Percentiles rank a stretch among this genome's conserved stretches.
These are phyloP conservation scores for Pachyrhynchus sulphureomaculatus DNA, from an alignment of 1,140 invertebrate genomes.

Conservation along the genomic window DNA sequence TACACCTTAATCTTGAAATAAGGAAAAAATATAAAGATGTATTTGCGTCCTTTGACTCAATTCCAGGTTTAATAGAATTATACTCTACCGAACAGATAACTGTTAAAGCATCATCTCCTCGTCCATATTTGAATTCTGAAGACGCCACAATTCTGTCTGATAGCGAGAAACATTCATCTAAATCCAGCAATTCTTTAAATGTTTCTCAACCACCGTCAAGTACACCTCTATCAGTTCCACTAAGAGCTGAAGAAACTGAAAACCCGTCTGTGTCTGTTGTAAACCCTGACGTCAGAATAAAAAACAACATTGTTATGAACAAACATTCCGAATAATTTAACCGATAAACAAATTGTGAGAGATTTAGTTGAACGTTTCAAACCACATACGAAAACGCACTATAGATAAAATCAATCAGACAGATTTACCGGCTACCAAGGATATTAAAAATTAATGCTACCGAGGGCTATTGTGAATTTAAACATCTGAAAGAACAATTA, in stretches of 20 bases:
- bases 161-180: conserved; percentile 15
- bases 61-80: conserved; percentile 3
- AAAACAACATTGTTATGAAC: conserved; percentile 9
- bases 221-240: not conserved
- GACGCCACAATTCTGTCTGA: conserved; percentile 20
- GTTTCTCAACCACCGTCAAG: not conserved
- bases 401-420: conserved; percentile 4
- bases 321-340: conserved; percentile 2
- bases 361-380: not conserved
- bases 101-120: not conserved
- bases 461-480: conserved; percentile 12
- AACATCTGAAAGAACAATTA: conserved; percentile 21
- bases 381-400: not conserved
- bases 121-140: not conserved
- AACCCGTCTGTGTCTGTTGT: not conserved
- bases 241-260: not conserved
- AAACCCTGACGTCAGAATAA: conserved; percentile 21
- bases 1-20: conserved; percentile 20
- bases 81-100: not conserved
- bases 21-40: conserved; percentile 23
- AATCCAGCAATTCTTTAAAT: not conserved
- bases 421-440: not conserved
- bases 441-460: conserved; percentile 1
- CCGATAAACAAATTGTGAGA: conserved; percentile 18
- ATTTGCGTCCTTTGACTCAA: conserved; percentile 8